These are phyloP conservation scores for Littorina saxatilis DNA, from an alignment of 1,140 invertebrate species.

Conservation along the genomic window DNA sequence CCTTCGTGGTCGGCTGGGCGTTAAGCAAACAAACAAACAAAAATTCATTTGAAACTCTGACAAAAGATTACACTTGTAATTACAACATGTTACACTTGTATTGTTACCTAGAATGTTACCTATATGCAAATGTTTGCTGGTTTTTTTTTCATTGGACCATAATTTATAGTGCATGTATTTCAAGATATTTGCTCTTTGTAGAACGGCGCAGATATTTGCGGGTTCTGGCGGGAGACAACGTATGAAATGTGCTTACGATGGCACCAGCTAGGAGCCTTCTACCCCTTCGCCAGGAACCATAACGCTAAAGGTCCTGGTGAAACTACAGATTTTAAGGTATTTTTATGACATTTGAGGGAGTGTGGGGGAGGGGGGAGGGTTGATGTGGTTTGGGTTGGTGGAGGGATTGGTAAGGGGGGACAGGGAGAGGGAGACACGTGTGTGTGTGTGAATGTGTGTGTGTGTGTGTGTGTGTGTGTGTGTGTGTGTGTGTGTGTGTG, in stretches of 20 bases:
- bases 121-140: too few relatives aligned
- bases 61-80: too few relatives aligned
- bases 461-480: background rate
- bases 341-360: background rate
- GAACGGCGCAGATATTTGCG: slow-evolving; percentile 69
- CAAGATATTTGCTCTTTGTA: background rate
- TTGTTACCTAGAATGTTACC: too few relatives aligned
- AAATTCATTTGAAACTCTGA: too few relatives aligned
- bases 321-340: slow-evolving; percentile 27
- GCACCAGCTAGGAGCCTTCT: slow-evolving; percentile 68
- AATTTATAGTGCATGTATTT: background rate
- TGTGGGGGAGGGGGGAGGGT: background rate
- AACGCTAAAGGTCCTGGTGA: slow-evolving; percentile 48
- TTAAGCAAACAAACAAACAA: too few relatives aligned
- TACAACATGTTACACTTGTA: too few relatives aligned
- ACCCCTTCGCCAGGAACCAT: slow-evolving; percentile 66
- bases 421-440: too few relatives aligned
- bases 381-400: background rate
- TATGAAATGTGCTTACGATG: slow-evolving; percentile 65
- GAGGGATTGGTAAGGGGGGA: background rate
- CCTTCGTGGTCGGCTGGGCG: too few relatives aligned
- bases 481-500: background rate
- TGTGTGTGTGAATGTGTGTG: background rate
- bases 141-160: too few relatives aligned
- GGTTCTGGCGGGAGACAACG: slow-evolving; percentile 58